Conservation (phyloP, 2,888 invertebrate species). For the Ernsta delagoae region DNA sequence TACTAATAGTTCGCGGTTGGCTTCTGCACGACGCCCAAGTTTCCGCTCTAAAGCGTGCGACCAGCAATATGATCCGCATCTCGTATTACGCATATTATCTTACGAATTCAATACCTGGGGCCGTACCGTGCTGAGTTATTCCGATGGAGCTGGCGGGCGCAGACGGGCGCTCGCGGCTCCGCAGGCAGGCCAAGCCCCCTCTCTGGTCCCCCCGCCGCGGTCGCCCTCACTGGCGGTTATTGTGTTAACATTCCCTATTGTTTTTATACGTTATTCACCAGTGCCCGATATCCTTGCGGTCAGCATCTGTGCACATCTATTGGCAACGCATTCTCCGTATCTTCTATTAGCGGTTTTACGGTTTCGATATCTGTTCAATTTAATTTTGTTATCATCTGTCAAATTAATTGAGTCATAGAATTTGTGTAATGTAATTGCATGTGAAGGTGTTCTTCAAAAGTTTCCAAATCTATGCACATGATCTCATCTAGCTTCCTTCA, state of each 20-base stretch:
- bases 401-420: background rate
- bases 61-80: slow-evolving; percentile 64
- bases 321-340: slow-evolving; percentile 35
- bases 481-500: slow-evolving; percentile 22
- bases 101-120: slow-evolving; percentile 63
- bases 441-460: slow-evolving; percentile 9
- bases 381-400: slow-evolving; percentile 14
- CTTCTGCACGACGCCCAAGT: slow-evolving; percentile 51
- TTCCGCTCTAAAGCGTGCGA: slow-evolving; percentile 75
- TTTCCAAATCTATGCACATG: slow-evolving; percentile 32
- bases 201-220: slow-evolving; percentile 76
- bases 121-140: slow-evolving; percentile 60
- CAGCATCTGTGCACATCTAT: slow-evolving; percentile 37
- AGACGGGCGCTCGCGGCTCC: slow-evolving; percentile 56
- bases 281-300: slow-evolving; percentile 38
- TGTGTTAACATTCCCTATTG: slow-evolving; percentile 79
- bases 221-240: slow-evolving; percentile 82
- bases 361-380: slow-evolving; percentile 18
- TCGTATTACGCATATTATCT: slow-evolving; percentile 72
- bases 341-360: slow-evolving; percentile 18
- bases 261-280: slow-evolving; percentile 49
- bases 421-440: background rate
- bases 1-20: slow-evolving; percentile 28
- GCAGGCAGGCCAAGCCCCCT: slow-evolving; percentile 51
- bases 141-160: slow-evolving; percentile 64